phyloP scores from a whole-genome alignment of 1,140 invertebrate genomes.

The Drosophila equinoxialis region DNA sequence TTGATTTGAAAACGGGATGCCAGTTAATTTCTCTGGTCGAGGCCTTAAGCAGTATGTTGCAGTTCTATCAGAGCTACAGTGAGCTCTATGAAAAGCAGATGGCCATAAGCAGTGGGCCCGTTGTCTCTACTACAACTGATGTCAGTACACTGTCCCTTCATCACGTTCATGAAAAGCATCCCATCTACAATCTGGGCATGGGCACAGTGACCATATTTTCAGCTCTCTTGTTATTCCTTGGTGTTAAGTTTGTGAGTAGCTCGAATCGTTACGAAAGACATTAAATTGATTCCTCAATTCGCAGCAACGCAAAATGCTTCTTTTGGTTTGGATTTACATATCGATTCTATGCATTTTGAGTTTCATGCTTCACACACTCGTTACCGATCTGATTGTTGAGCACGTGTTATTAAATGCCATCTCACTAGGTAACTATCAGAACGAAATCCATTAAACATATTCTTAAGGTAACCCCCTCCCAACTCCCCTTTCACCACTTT shows the following conservation, averaged over 20 bases:
- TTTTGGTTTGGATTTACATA: constrained; percentile 42
- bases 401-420: neutral
- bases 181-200: neutral
- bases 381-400: neutral
- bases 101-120: neutral
- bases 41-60: constrained; percentile 2
- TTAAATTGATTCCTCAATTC: too few species aligned
- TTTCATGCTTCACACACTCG: constrained; percentile 15
- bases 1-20: constrained; percentile 46
- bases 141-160: neutral
- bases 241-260: constrained; percentile 39
- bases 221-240: constrained; percentile 23
- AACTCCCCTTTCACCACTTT: too few species aligned
- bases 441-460: too few species aligned
- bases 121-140: constrained; percentile 2
- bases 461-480: too few species aligned
- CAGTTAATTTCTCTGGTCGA: constrained; percentile 49
- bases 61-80: constrained; percentile 17
- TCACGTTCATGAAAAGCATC: neutral
- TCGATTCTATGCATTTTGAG: neutral
- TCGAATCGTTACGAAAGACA: neutral
- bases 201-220: constrained; percentile 18
- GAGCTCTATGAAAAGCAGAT: neutral
- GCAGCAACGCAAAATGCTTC: constrained; percentile 36
- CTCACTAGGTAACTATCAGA: neutral